Evolutionary conservation across 2,113 vertebrate genomes (phyloP), one percentile per base, ranked within the genome.

Genomic region (Perca fluviatilis): DNA sequence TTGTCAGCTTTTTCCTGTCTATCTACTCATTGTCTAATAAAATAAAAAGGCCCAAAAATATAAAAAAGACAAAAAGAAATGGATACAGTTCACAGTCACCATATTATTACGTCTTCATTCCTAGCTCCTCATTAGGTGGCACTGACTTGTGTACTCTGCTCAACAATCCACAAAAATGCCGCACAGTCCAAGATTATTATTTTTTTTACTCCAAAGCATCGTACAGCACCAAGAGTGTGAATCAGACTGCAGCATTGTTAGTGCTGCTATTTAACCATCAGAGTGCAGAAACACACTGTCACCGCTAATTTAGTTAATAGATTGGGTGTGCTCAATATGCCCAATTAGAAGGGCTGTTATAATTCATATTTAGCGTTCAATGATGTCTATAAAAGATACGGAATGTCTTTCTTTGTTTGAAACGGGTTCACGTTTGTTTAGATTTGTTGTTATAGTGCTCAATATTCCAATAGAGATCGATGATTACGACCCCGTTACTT

Each of bases 251-350:
- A 73, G 73, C 40, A 30, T 27, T 40, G 14, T 65, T 33, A 47
- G 63, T 63, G 65, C 54, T 60, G 25, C 61, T 56, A 15, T 80
- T 69, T 76, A 71, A 87, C 67, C 43, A 10, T 33, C 36, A 8
- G 36, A 8, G 23, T 67, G 57, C 46, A 79, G 51, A 86, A 75
- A 72, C 47, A 60, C 12, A 18, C 73, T 67, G 83, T 79, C 61
- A 66, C 30, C 5, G 2, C 53, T 84, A 72, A 88, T 86, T 82
- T 33, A 51, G 43, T 60, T 74, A 74, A 70, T 57, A 53, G 60
- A 54, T 76, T 80, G 30, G 64, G 66, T 80, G 21, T 69, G 61
- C 74, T 63, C 73, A 73, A 72, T 73, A 72, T 47, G 30, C n/a
- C 77, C 70, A 65, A 70, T 77, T 74, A 79, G 36, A 71, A 76